phyloP scores from a whole-genome alignment of 2,888 invertebrate genomes.

The Drosophila subquinaria region DNA sequence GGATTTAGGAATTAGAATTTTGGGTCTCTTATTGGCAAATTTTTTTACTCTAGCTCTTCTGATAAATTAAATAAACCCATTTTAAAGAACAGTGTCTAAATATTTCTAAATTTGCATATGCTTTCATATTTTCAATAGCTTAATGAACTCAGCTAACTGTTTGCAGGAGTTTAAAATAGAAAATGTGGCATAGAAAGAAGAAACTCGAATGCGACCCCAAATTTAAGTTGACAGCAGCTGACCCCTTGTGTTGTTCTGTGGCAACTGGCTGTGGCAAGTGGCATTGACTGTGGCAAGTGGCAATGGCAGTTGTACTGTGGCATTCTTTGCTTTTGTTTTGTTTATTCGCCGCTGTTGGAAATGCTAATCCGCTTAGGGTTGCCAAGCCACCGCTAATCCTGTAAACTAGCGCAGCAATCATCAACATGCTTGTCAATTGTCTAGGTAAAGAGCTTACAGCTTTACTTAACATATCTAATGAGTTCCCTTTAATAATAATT shows the following conservation, averaged over 20 bases:
- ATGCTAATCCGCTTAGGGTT: slow-evolving; percentile 72
- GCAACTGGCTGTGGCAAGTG: background rate
- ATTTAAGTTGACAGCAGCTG: slow-evolving; percentile 32
- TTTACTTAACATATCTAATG: slow-evolving; percentile 68
- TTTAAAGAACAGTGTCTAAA: background rate
- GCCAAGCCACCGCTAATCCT: slow-evolving; percentile 68
- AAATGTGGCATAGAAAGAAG: background rate
- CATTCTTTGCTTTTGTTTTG: slow-evolving; percentile 38
- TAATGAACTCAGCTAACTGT: slow-evolving; percentile 12
- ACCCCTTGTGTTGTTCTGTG: slow-evolving; percentile 29
- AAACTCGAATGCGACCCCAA: slow-evolving; percentile 1
- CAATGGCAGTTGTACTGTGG: slow-evolving; percentile 9
- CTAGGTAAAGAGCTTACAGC: slow-evolving; percentile 46
- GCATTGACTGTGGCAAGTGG: background rate
- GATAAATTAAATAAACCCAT: background rate
- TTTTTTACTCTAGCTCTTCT: no score
- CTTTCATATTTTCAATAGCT: slow-evolving; percentile 5
- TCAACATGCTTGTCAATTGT: slow-evolving; percentile 38
- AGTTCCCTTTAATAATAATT: slow-evolving; percentile 49
- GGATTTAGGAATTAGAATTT: background rate
- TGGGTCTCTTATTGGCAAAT: no score
- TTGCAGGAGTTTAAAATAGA: background rate
- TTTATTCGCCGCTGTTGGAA: slow-evolving; percentile 20
- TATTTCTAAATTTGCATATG: slow-evolving; percentile 21
- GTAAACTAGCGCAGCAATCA: slow-evolving; percentile 62